Percentiles rank a stretch among this genome's conserved stretches.
phyloP scores from a whole-genome alignment of 2,888 invertebrate genomes.

The Trissoscelio sp. region DNA sequence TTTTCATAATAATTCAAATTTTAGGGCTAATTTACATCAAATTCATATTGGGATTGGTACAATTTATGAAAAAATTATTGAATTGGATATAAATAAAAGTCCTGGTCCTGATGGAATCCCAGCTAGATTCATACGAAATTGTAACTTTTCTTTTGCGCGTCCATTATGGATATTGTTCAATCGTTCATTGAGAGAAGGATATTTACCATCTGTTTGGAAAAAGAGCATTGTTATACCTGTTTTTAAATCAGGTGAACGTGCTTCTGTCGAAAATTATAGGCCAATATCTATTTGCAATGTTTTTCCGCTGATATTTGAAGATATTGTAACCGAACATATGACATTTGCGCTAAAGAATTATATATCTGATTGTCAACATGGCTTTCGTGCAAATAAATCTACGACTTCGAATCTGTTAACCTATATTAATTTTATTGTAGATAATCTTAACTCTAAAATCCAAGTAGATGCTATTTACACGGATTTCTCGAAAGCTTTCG shows the following conservation, averaged over 20 bases:
- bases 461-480: not conserved
- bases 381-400: not conserved
- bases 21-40: too few species aligned
- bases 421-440: too few species aligned
- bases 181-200: too few species aligned
- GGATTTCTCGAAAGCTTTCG: slow-evolving; percentile 10
- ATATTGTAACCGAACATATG: too few species aligned
- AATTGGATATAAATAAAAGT: not conserved
- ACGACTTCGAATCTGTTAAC: not conserved
- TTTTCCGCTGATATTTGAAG: too few species aligned
- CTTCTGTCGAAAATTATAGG: too few species aligned
- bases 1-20: too few species aligned
- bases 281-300: too few species aligned
- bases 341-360: too few species aligned
- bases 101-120: not conserved
- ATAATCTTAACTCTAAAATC: too few species aligned
- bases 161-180: not conserved
- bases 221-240: not conserved
- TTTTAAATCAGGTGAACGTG: not conserved
- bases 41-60: not conserved
- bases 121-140: not conserved
- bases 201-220: not conserved
- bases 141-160: not conserved
- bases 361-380: slow-evolving; percentile 1
- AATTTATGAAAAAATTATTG: not conserved